Evolutionary conservation across 2,888 invertebrate species (phyloP), one percentile per base, ranked within the genome.

Genomic region (Leptothorax acervorum): DNA sequence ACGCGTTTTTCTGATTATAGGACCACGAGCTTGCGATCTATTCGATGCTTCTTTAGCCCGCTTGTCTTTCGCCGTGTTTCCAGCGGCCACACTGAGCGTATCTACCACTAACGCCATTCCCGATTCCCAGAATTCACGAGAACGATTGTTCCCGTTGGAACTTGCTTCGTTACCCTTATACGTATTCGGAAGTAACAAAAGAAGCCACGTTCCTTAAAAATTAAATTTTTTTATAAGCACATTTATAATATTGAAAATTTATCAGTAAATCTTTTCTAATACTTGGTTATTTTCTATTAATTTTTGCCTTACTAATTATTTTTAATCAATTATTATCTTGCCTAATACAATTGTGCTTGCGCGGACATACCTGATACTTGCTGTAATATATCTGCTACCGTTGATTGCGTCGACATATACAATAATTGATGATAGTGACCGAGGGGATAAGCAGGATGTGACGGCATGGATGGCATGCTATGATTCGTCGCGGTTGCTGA

Each of bases 31-130:
- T 87, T 94, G 94, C 12, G 94, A 93, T 73, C 94, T 92, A 76
- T 98, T 97, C 95, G 97, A 97, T 73, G 97, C 97, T 95, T 98
- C 98, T 94, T 98, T 98, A 86, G 97, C 97, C 65, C 98, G 96
- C 94, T 98, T 98, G 95, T 98, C 98, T 95, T 98, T 98, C 75
- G 98, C 98, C 28, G 97, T 97, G 86, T 97, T 97, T 74, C 97
- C 98, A 71, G 98, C 98, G 12, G 98, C 98, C 82, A 98, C 97
- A 90, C 97, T 97, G n/a, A 98, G 94, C 84, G 96, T 95, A 85
- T 96, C 96, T 88, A 96, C 95, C 81, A 95, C 95, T 83, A 96
- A 95, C 2, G 95, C 95, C 88, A 95, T 94, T 12, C 95, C 95
- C 62, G 95, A 93, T 88, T 95, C 95, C 94, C 95, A 95, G 87